A percentile compares a stretch with the other conserved stretches of the same genome.
Evolutionary conservation across 92 coral and sea anemone species (phyloP).

Genomic region (Epizoanthus rinbou): DNA sequence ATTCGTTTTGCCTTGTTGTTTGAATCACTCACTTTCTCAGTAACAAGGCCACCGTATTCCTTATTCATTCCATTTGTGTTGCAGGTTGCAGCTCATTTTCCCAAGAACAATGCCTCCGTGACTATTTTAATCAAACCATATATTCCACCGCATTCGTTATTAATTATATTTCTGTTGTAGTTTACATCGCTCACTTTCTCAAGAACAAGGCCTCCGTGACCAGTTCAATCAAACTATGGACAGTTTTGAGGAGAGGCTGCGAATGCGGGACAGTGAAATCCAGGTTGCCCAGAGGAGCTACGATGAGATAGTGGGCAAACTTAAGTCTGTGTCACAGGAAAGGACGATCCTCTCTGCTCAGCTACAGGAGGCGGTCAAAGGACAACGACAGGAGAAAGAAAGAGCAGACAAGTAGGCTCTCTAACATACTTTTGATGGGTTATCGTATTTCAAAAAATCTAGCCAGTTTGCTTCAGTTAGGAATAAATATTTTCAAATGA

Average conservation of each 20-base stretch:
- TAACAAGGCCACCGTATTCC: constrained; percentile 56
- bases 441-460: no score
- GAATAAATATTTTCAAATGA: no score
- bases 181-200: constrained; percentile 88
- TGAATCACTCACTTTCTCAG: constrained; percentile 88
- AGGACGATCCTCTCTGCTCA: constrained; percentile 79
- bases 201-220: constrained; percentile 87
- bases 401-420: constrained; percentile 94
- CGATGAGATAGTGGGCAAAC: constrained; percentile 82
- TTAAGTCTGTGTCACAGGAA: constrained; percentile 80
- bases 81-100: constrained; percentile 91
- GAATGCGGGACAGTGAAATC: constrained; percentile 81
- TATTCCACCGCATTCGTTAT: no score
- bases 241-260: constrained; percentile 83
- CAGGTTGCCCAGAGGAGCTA: constrained; percentile 86
- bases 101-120: constrained; percentile 88
- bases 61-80: constrained; percentile 19
- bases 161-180: constrained; percentile 46
- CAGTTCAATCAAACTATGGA: constrained; percentile 98
- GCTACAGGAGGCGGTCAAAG: constrained; percentile 75
- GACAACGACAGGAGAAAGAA: constrained; percentile 84
- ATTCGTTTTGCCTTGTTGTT: constrained; percentile 49
- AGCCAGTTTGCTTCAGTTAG: no score
- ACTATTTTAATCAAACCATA: constrained; percentile 92
- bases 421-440: neutral